phyloP scores from a whole-genome alignment of 2,888 invertebrate genomes.

The Dynastes maya region DNA sequence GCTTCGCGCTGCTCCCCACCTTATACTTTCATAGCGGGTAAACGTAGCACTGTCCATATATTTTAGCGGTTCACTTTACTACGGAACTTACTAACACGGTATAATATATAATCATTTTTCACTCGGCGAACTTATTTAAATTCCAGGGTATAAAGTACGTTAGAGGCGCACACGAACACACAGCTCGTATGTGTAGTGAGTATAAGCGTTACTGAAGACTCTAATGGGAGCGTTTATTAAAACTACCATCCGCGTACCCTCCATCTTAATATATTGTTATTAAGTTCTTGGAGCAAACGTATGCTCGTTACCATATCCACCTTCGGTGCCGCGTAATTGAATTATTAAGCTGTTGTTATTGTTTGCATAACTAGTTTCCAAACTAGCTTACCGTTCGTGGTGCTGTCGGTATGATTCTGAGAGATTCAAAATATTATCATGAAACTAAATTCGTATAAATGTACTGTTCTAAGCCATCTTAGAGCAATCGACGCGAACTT shows the following conservation, averaged over 20 bases:
- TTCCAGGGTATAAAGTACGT: constrained; percentile 10
- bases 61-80: too few relatives aligned
- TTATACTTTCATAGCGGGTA: too few relatives aligned
- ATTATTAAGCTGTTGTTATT: constrained; percentile 5
- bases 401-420: not conserved
- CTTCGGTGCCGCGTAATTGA: not conserved
- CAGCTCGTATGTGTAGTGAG: not conserved
- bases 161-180: not conserved
- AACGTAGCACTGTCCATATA: too few relatives aligned
- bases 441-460: too few relatives aligned
- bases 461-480: too few relatives aligned
- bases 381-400: not conserved
- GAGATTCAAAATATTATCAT: too few relatives aligned
- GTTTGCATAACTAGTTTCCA: constrained; percentile 5
- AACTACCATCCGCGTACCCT: not conserved
- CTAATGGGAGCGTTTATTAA: not conserved
- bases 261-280: constrained; percentile 2
- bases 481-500: too few relatives aligned
- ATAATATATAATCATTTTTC: constrained; percentile 45
- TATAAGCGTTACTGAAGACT: not conserved
- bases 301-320: not conserved
- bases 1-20: too few relatives aligned
- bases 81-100: too few relatives aligned
- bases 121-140: constrained; percentile 43
- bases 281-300: constrained; percentile 14